Evolutionary conservation across 2,888 invertebrate species (phyloP).

Genomic region (Melanostoma mellinum): DNA sequence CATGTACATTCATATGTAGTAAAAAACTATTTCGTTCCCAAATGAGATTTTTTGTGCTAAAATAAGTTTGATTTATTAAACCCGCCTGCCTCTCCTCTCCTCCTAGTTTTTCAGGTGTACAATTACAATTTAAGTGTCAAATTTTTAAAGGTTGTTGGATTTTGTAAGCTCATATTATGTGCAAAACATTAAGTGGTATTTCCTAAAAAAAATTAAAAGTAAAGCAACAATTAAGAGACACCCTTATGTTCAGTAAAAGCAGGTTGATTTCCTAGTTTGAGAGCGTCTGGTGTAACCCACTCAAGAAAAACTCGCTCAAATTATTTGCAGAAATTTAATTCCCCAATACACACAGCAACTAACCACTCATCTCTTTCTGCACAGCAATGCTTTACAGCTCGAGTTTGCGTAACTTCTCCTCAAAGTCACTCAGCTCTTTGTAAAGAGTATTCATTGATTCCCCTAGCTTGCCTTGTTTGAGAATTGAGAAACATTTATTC

Average conservation of each 20-base stretch:
- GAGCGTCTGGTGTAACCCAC: background rate
- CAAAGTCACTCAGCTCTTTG: constrained; percentile 10
- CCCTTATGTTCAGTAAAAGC: background rate
- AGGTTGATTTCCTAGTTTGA: constrained; percentile 39
- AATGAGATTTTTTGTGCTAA: too few relatives aligned
- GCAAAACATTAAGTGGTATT: too few relatives aligned
- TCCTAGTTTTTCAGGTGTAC: too few relatives aligned
- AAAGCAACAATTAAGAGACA: too few relatives aligned
- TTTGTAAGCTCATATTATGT: too few relatives aligned
- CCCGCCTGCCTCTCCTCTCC: too few relatives aligned
- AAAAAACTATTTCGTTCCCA: too few relatives aligned
- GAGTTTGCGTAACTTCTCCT: constrained; percentile 34
- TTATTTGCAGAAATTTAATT: constrained; percentile 29
- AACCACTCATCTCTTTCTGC: constrained; percentile 14
- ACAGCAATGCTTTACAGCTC: constrained; percentile 10
- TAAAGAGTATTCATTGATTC: constrained; percentile 17
- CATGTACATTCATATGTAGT: too few relatives aligned
- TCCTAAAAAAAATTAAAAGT: too few relatives aligned
- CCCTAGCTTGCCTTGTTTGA: background rate
- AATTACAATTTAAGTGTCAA: too few relatives aligned
- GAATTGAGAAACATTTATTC: constrained; percentile 4
- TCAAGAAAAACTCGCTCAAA: constrained; percentile 30
- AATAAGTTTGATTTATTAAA: too few relatives aligned
- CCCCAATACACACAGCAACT: background rate
- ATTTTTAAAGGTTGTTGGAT: too few relatives aligned